These are phyloP conservation scores for Papilio polyxenes DNA, from an alignment of 1,140 invertebrate species.

Conservation along the genomic window DNA sequence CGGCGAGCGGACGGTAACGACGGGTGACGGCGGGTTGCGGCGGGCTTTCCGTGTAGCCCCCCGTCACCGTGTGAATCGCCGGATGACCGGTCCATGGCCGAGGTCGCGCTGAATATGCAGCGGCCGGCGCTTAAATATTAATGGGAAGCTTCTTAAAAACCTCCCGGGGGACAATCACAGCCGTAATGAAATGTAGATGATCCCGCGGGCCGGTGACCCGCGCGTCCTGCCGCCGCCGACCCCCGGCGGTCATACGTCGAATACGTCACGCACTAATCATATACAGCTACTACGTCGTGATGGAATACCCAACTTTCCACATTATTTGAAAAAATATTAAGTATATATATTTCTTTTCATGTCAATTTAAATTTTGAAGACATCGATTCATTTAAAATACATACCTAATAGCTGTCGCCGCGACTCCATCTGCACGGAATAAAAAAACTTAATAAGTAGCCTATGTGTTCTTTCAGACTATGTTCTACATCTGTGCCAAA, in stretches of 20 bases:
- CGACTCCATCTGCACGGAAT: no score
- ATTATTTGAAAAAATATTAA: not conserved
- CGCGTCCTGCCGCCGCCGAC: slow-evolving; percentile 42
- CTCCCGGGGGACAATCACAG: slow-evolving; percentile 63
- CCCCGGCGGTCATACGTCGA: slow-evolving; percentile 22
- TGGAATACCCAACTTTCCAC: slow-evolving; percentile 22
- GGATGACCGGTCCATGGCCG: slow-evolving; percentile 70
- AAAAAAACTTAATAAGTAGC: no score
- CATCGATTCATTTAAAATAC: not conserved
- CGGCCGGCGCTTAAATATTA: slow-evolving; percentile 67
- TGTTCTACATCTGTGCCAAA: no score
- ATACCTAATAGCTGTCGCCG: no score
- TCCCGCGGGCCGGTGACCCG: slow-evolving; percentile 60
- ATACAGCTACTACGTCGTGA: slow-evolving; percentile 20
- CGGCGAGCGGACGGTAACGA: not conserved
- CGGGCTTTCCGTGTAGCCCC: slow-evolving; percentile 7
- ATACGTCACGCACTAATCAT: slow-evolving; percentile 31
- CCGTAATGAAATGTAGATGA: slow-evolving; percentile 69
- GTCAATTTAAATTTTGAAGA: not conserved
- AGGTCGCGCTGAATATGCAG: slow-evolving; percentile 70
- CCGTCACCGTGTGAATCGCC: slow-evolving; percentile 41
- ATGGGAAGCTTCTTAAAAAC: slow-evolving; percentile 68
- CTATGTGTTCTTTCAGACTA: no score
- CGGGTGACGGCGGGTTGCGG: not conserved
- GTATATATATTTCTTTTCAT: not conserved